Evolutionary conservation across 2,888 invertebrate genomes (phyloP).

Genomic region (Polymixis lichenea): DNA sequence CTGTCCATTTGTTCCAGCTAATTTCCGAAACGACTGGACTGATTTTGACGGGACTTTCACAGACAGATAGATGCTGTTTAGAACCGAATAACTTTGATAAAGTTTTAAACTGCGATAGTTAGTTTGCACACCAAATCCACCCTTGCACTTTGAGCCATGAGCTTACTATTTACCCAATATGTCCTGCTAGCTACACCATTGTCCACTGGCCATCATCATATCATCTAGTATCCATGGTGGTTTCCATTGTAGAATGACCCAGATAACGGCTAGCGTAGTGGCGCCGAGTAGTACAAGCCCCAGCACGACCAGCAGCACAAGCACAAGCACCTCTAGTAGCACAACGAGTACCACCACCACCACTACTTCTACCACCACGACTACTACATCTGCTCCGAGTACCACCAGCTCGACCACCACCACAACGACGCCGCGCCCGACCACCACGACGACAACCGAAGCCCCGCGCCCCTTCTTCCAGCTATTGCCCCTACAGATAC

Average conservation of each 20-base stretch:
- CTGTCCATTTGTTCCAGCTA: no score
- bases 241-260: constrained; percentile 79
- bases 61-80: no score
- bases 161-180: not conserved
- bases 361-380: constrained; percentile 80
- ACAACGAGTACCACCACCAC: constrained; percentile 75
- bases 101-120: not conserved
- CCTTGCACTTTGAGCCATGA: not conserved
- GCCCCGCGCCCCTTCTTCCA: constrained; percentile 84
- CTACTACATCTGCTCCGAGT: constrained; percentile 83
- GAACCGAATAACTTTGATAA: not conserved
- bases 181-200: constrained; percentile 1
- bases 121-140: not conserved
- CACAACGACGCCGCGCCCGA: constrained; percentile 77
- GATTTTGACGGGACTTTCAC: no score
- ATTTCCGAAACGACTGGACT: no score
- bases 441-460: constrained; percentile 73
- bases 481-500: constrained; percentile 83
- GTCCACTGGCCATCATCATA: constrained; percentile 16
- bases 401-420: constrained; percentile 83
- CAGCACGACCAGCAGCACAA: constrained; percentile 72
- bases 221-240: constrained; percentile 58
- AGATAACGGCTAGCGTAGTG: constrained; percentile 76
- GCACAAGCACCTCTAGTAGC: constrained; percentile 81
- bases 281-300: constrained; percentile 79